These are phyloP conservation scores for Blastobasis adustella DNA, from an alignment of 2,888 invertebrate genomes.

Conservation along the genomic window DNA sequence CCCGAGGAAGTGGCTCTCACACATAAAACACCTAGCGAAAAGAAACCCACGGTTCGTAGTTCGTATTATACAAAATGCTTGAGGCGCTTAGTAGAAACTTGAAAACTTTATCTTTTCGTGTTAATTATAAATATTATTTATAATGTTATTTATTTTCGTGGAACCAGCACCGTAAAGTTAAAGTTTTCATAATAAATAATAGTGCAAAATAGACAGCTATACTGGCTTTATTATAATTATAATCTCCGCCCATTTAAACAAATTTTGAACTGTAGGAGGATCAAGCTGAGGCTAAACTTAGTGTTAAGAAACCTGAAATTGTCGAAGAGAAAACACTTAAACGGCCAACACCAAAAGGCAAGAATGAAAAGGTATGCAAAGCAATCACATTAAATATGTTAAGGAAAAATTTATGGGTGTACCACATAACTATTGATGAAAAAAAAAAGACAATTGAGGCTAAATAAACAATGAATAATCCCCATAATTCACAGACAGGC, in stretches of 20 bases:
- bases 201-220: slow-evolving; percentile 12
- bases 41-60: slow-evolving; percentile 59
- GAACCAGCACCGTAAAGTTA: background rate
- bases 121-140: too few species aligned
- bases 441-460: background rate
- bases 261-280: slow-evolving; percentile 40
- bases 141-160: too few species aligned
- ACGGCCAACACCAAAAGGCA: slow-evolving; percentile 51
- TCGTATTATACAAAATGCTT: too few species aligned
- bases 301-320: slow-evolving; percentile 63
- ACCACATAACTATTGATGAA: too few species aligned
- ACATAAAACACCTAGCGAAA: slow-evolving; percentile 67
- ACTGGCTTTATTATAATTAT: background rate
- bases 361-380: slow-evolving; percentile 42
- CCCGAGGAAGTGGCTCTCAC: slow-evolving; percentile 65
- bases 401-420: too few species aligned
- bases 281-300: slow-evolving; percentile 63
- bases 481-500: slow-evolving; percentile 43
- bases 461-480: slow-evolving; percentile 3
- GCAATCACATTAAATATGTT: too few species aligned
- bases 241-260: background rate
- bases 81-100: too few species aligned
- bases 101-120: too few species aligned
- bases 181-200: background rate
- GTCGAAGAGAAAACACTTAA: slow-evolving; percentile 63